phyloP scores from a whole-genome alignment of 2,113 vertebrate genomes.

The Brachypteracias leptosomus region DNA sequence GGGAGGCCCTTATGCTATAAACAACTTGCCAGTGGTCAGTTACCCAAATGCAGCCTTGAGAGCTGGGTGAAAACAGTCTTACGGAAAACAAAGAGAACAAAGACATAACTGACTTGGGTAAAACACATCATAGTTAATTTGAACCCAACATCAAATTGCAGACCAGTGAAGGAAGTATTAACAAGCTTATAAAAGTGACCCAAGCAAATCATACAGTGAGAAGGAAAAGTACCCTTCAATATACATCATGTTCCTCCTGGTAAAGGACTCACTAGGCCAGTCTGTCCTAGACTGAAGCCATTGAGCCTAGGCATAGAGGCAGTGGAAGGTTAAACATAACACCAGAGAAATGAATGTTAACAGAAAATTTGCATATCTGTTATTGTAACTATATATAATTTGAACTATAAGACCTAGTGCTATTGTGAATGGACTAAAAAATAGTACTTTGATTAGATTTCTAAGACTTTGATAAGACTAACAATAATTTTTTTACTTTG shows the following conservation, averaged over 20 bases:
- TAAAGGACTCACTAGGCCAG: background rate
- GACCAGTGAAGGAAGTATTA: background rate
- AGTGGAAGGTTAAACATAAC: background rate
- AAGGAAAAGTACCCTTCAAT: background rate
- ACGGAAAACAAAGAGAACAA: background rate
- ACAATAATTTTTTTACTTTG: background rate
- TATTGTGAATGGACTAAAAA: background rate
- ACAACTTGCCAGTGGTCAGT: background rate
- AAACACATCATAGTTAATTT: background rate
- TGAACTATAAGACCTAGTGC: background rate
- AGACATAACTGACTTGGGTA: background rate
- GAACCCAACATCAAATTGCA: background rate
- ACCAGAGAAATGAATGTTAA: background rate
- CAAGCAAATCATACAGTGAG: background rate
- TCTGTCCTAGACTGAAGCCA: background rate
- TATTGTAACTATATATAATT: background rate
- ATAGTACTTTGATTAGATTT: background rate
- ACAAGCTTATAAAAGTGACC: background rate
- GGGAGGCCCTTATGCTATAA: rapidly evolving
- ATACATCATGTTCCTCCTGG: background rate
- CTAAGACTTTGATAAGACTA: background rate
- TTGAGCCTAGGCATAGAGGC: background rate
- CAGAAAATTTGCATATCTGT: background rate
- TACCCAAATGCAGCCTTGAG: background rate
- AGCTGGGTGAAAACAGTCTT: background rate